phyloP scores from a whole-genome alignment of 2,797 vertebrate genomes.

The Morelia viridis region DNA sequence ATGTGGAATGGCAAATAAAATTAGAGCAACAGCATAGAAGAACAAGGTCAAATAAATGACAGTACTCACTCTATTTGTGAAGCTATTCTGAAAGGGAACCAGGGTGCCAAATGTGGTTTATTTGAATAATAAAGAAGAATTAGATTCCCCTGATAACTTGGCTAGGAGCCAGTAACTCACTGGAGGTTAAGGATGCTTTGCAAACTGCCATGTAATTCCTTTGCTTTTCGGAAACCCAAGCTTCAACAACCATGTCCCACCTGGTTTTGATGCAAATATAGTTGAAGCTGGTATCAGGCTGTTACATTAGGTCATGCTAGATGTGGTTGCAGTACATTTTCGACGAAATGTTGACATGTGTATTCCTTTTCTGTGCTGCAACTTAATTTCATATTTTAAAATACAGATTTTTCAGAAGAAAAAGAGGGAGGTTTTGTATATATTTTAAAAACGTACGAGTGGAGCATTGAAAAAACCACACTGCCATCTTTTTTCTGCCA shows the following conservation, averaged over 20 bases:
- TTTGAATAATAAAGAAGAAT: constrained; percentile 87
- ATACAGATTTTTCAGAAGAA: constrained; percentile 29
- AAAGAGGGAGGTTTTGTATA: background rate
- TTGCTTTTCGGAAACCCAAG: constrained; percentile 71
- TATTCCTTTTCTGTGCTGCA: constrained; percentile 50
- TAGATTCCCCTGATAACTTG: constrained; percentile 84
- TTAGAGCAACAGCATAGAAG: constrained; percentile 73
- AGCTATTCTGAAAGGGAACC: constrained; percentile 82
- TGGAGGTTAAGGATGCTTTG: constrained; percentile 86
- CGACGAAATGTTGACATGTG: constrained; percentile 37
- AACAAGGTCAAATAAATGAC: constrained; percentile 84
- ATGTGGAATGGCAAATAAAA: constrained; percentile 77
- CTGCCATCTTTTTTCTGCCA: background rate
- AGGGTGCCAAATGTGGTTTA: constrained; percentile 84
- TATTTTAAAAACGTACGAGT: constrained; percentile 31
- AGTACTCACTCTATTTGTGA: constrained; percentile 84
- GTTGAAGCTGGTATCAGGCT: constrained; percentile 62
- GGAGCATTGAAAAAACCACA: constrained; percentile 1
- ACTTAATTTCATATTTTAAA: constrained; percentile 44
- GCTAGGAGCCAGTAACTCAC: constrained; percentile 82
- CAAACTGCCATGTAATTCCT: constrained; percentile 74
- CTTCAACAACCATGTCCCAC: constrained; percentile 62
- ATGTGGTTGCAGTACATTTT: constrained; percentile 56
- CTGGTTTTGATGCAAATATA: constrained; percentile 73
- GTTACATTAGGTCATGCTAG: constrained; percentile 56